A percentile compares a stretch with the other conserved stretches of the same genome.
These are phyloP conservation scores for Argopecten irradians DNA, from an alignment of 1,140 invertebrate species.

Conservation along the genomic window DNA sequence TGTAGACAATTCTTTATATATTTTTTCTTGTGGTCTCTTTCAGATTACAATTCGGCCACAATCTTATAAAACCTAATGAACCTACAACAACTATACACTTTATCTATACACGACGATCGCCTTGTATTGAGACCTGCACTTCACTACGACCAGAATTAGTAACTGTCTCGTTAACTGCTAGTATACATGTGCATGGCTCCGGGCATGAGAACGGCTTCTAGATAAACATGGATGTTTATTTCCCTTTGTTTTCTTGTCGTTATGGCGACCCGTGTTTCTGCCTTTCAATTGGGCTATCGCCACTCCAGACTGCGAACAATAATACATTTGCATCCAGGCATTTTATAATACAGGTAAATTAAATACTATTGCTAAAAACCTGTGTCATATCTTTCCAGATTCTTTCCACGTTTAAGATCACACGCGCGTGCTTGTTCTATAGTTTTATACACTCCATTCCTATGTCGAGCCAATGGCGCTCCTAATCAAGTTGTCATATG, in stretches of 20 bases:
- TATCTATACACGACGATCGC: neutral
- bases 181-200: neutral
- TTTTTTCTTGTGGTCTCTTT: neutral
- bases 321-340: neutral
- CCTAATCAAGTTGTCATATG: neutral
- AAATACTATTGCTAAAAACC: neutral
- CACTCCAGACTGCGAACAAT: neutral
- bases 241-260: neutral
- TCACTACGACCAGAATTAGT: neutral
- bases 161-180: neutral
- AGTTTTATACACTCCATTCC: neutral
- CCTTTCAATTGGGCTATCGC: conserved; percentile 4
- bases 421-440: neutral
- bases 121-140: neutral
- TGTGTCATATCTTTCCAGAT: neutral
- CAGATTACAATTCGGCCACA: neutral
- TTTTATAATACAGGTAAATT: neutral
- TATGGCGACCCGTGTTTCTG: neutral
- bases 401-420: neutral
- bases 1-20: neutral
- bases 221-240: neutral
- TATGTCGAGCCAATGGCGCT: neutral
- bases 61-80: neutral
- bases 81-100: neutral
- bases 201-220: neutral